phyloP scores from a whole-genome alignment of 2,888 invertebrate species.

The Andrena chrysosceles region DNA sequence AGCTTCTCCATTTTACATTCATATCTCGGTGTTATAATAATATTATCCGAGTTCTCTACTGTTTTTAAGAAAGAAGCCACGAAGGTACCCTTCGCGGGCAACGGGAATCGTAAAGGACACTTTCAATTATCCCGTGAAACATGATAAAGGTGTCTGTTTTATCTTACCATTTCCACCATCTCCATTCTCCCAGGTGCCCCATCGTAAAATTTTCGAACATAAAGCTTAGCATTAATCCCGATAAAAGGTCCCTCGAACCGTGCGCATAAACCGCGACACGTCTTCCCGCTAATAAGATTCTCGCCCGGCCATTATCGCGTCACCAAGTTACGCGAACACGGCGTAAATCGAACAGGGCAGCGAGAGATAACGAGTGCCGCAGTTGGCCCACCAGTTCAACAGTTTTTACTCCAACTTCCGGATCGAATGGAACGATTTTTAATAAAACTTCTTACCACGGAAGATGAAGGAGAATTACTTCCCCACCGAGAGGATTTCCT shows the following conservation, averaged over 20 bases:
- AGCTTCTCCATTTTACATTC: too few species aligned
- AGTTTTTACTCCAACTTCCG: too few species aligned
- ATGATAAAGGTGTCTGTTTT: constrained; percentile 23
- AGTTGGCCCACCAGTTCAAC: neutral
- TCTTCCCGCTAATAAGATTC: constrained; percentile 26
- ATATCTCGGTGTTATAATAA: neutral
- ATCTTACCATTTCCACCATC: constrained; percentile 4
- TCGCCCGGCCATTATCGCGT: constrained; percentile 2
- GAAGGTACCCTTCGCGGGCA: neutral
- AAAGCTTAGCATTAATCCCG: constrained; percentile 29
- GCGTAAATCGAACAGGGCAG: constrained; percentile 5
- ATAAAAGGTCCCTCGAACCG: constrained; percentile 30
- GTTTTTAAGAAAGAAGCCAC: neutral
- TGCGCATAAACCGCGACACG: constrained; percentile 28
- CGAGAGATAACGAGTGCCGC: neutral
- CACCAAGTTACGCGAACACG: neutral
- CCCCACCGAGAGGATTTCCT: too few species aligned
- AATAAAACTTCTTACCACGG: too few species aligned
- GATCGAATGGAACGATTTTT: too few species aligned
- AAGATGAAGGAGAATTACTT: too few species aligned
- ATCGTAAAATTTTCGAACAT: constrained; percentile 34
- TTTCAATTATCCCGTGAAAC: constrained; percentile 18
- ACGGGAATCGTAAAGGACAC: constrained; percentile 13
- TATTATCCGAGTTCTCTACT: neutral
- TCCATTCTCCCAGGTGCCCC: neutral